phyloP scores from a whole-genome alignment of 2,113 vertebrate species.

The Blennius ocellaris region DNA sequence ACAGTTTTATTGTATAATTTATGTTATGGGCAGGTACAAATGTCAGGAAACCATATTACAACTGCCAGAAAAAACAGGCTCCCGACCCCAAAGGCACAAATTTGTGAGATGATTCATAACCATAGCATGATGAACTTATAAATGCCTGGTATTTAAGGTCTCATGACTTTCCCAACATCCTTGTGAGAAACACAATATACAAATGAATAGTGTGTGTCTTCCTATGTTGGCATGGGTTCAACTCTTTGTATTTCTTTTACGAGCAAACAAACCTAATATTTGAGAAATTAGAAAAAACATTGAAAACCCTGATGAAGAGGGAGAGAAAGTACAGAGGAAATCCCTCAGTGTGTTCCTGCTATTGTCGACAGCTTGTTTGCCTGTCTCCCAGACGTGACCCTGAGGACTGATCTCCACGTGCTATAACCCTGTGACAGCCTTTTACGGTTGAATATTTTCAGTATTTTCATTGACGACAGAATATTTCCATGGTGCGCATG shows the following conservation, averaged over 20 bases:
- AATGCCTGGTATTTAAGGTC: slow-evolving; percentile 11
- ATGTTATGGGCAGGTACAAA: slow-evolving; percentile 23
- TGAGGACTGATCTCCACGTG: slow-evolving; percentile 2
- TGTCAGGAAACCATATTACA: slow-evolving; percentile 12
- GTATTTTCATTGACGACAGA: not conserved
- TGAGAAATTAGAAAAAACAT: slow-evolving; percentile 1
- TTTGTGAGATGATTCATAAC: slow-evolving; percentile 44
- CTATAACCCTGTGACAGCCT: slow-evolving; percentile 12
- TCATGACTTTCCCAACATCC: slow-evolving; percentile 19
- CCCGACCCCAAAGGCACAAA: slow-evolving; percentile 14
- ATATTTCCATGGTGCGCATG: not conserved
- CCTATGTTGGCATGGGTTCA: slow-evolving; percentile 15
- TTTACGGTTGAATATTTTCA: slow-evolving; percentile 29
- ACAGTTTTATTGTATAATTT: slow-evolving; percentile 19
- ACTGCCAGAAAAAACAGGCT: slow-evolving; percentile 26
- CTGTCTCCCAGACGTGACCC: slow-evolving; percentile 2
- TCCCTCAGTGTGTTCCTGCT: slow-evolving; percentile 39
- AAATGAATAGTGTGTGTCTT: not conserved
- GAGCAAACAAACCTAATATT: slow-evolving; percentile 7
- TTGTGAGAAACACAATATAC: slow-evolving; percentile 23
- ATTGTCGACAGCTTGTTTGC: slow-evolving; percentile 23
- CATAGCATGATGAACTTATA: slow-evolving; percentile 16
- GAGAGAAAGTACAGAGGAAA: not conserved
- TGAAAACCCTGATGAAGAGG: slow-evolving; percentile 2
- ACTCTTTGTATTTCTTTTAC: slow-evolving; percentile 19